Base-by-base conservation (phyloP, 2,888 invertebrate species). In the Caradrina clavipalpis region DNA sequence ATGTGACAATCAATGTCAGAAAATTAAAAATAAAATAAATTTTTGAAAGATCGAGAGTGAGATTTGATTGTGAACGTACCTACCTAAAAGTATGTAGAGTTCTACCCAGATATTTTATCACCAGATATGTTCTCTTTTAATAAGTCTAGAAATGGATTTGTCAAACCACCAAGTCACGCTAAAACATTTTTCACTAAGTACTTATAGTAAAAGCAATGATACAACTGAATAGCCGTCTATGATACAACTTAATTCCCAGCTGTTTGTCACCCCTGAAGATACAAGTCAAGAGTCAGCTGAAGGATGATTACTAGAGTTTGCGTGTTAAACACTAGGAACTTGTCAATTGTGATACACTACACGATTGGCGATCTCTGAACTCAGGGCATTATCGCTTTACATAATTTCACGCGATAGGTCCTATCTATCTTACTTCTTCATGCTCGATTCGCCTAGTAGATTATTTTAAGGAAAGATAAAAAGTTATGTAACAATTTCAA, bases 321-420 rank as follows among this genome's bases (percentile, higher is more conserved):
- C 85, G 69, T 77, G 77, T 71, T 51, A 56, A 57, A 47, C n/a
- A 73, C 71, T 17, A 70, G 74, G 54, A 86, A 81, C 79, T 75
- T 80, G 86, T 79, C 83, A 73, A 73, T 78, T 64, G 53, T 74
- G 64, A 76, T 76, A 71, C 64, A 78, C 57, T 71, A 80, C 69
- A 54, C 72, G 70, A 68, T 73, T 65, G 49, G 71, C 62, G 83
- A 83, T 83, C 85, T 85, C 63, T 83, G 81, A 84, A 66, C 83
- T 47, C 45, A 42, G 39, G 45, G 58, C 58, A 53, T 65, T 74
- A 73, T 69, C 19, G 57, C 57, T 63, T 66, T 71, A 78, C 55
- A 55, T 13, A 4, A 3, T 45, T 81, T 53, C 39, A 53, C 35
- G 21, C 19, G n/a, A 39, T 8, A 35, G 7, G 35, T 26, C 47